A percentile compares a stretch with the other conserved stretches of the same genome.
phyloP scores from a whole-genome alignment of 2,797 vertebrate species.

The Enteromius fasciolatus region DNA sequence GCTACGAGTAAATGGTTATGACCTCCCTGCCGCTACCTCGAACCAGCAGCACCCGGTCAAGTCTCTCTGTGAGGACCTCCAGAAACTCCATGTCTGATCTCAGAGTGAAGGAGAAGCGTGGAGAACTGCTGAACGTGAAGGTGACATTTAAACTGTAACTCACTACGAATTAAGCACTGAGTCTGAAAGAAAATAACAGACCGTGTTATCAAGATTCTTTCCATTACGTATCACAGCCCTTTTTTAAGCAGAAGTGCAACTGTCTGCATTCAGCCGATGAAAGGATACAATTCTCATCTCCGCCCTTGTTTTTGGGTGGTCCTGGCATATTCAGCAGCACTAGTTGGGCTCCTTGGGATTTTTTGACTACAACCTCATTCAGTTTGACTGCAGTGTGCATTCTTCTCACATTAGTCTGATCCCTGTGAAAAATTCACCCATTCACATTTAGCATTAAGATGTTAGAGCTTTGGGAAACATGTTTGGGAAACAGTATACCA shows the following conservation, averaged over 20 bases:
- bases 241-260: neutral
- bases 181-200: constrained; percentile 19
- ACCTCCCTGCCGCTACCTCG: constrained; percentile 94
- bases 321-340: constrained; percentile 97
- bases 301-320: constrained; percentile 89
- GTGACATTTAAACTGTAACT: constrained; percentile 3
- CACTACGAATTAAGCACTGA: neutral
- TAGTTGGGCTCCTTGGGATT: constrained; percentile 86
- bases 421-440: constrained; percentile 71
- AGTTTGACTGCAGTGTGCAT: constrained; percentile 88
- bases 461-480: neutral
- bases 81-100: constrained; percentile 95
- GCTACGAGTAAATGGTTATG: constrained; percentile 95
- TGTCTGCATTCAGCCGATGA: constrained; percentile 31
- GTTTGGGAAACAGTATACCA: no score
- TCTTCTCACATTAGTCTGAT: constrained; percentile 91
- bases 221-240: neutral
- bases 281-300: constrained; percentile 98
- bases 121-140: constrained; percentile 3
- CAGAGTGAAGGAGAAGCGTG: constrained; percentile 27
- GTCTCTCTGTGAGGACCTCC: constrained; percentile 92
- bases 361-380: constrained; percentile 84
- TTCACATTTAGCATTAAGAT: neutral
- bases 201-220: neutral
- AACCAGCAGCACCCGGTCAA: constrained; percentile 89